phyloP scores from a whole-genome alignment of 2,888 invertebrate genomes.

The Scrobipalpa atriplicella region DNA sequence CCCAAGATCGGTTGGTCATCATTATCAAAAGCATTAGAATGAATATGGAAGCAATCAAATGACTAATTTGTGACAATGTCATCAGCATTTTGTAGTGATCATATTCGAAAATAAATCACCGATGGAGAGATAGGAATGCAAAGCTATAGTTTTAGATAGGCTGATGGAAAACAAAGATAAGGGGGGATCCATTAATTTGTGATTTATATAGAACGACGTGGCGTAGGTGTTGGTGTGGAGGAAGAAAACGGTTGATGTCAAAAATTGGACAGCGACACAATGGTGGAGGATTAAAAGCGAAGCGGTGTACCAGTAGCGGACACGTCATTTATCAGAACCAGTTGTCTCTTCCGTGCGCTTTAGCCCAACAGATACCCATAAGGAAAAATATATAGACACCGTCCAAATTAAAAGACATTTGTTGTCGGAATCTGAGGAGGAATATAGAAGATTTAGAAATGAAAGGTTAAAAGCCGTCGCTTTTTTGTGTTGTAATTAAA shows the following conservation, averaged over 20 bases:
- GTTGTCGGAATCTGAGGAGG: conserved; percentile 22
- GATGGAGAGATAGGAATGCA: conserved; percentile 12
- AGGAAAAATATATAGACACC: conserved; percentile 42
- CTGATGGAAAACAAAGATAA: conserved; percentile 65
- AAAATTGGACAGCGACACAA: conserved; percentile 75
- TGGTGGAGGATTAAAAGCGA: conserved; percentile 79
- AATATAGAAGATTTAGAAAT: conserved; percentile 24
- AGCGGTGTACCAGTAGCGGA: conserved; percentile 75
- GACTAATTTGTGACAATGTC: conserved; percentile 21
- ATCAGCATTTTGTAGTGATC: conserved; percentile 11
- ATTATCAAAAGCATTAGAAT: conserved; percentile 28
- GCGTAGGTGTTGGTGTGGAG: conserved; percentile 62
- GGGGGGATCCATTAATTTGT: conserved; percentile 68
- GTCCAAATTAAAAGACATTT: conserved; percentile 27
- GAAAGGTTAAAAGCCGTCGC: conserved; percentile 22
- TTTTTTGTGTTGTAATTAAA: conserved; percentile 27
- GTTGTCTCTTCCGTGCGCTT: conserved; percentile 58
- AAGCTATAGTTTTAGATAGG: conserved; percentile 34
- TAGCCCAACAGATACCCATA: conserved; percentile 49
- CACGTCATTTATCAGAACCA: conserved; percentile 79
- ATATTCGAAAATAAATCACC: conserved; percentile 11
- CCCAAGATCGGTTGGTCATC: conserved; percentile 24
- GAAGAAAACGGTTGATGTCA: conserved; percentile 70
- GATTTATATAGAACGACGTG: conserved; percentile 63
- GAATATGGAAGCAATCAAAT: conserved; percentile 15